Conservation (phyloP, 2,797 vertebrate species). For the Eidolon dupreanum region DNA sequence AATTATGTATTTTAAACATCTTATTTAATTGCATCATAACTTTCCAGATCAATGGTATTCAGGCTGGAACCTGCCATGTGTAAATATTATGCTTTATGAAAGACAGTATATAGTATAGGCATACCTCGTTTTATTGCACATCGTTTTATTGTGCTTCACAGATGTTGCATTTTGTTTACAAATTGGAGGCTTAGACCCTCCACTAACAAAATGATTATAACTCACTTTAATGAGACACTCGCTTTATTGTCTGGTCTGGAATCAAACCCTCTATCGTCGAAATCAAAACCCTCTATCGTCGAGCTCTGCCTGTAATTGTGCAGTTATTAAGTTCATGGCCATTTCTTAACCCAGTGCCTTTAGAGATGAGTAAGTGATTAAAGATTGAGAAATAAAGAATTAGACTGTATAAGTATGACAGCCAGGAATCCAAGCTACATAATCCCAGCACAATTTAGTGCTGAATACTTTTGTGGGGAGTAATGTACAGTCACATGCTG, state of each 20-base stretch:
- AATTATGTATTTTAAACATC: not conserved
- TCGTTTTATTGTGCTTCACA: not conserved
- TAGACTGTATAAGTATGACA: not conserved
- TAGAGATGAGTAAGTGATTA: not conserved
- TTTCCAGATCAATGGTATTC: not conserved
- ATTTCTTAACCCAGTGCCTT: not conserved
- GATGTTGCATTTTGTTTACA: not conserved
- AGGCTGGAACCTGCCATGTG: not conserved
- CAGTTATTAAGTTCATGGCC: not conserved
- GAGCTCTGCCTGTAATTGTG: not conserved
- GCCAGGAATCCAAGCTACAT: not conserved
- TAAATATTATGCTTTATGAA: not conserved
- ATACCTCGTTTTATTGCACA: not conserved
- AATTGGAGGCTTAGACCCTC: not conserved
- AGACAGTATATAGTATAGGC: not conserved
- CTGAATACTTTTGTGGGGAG: not conserved
- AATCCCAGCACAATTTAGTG: not conserved
- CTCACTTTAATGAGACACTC: not conserved
- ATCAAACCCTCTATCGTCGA: not conserved
- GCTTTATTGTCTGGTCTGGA: not conserved
- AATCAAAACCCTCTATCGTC: too few relatives aligned
- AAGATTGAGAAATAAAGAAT: not conserved
- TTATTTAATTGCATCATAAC: not conserved
- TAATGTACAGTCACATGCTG: not conserved
- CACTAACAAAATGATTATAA: not conserved